These are phyloP conservation scores for Garra rufa DNA, from an alignment of 2,113 vertebrate species.

Conservation along the genomic window DNA sequence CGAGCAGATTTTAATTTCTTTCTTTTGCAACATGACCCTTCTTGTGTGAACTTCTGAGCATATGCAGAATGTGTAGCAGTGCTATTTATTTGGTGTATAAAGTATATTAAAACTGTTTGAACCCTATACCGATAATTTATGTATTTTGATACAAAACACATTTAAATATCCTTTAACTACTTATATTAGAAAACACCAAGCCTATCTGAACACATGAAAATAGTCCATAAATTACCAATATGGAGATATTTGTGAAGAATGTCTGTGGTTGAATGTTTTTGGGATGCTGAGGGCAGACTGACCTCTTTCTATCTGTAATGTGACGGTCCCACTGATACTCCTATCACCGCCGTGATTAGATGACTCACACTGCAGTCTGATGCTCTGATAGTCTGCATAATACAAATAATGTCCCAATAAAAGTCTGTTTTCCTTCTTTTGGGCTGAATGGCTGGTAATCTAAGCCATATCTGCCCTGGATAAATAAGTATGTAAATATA, in stretches of 20 bases:
- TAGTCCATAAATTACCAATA: neutral
- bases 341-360: slow-evolving; percentile 32
- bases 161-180: neutral
- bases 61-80: neutral
- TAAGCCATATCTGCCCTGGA: neutral
- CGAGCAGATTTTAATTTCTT: neutral
- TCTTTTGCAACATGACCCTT: neutral
- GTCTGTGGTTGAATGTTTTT: neutral
- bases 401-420: slow-evolving; percentile 4
- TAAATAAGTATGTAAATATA: slow-evolving; percentile 17
- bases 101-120: neutral
- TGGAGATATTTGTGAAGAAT: neutral
- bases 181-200: neutral
- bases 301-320: slow-evolving; percentile 1
- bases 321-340: slow-evolving; percentile 17
- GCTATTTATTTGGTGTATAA: neutral
- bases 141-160: neutral
- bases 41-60: neutral
- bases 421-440: neutral
- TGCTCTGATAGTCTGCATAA: slow-evolving; percentile 14
- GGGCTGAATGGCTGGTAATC: neutral
- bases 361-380: neutral
- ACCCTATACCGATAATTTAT: neutral
- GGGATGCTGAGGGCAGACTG: slow-evolving; percentile 6
- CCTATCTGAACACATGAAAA: neutral